These are phyloP conservation scores for Suricata suricatta DNA, from an alignment of 2,113 vertebrate genomes.

Conservation along the genomic window DNA sequence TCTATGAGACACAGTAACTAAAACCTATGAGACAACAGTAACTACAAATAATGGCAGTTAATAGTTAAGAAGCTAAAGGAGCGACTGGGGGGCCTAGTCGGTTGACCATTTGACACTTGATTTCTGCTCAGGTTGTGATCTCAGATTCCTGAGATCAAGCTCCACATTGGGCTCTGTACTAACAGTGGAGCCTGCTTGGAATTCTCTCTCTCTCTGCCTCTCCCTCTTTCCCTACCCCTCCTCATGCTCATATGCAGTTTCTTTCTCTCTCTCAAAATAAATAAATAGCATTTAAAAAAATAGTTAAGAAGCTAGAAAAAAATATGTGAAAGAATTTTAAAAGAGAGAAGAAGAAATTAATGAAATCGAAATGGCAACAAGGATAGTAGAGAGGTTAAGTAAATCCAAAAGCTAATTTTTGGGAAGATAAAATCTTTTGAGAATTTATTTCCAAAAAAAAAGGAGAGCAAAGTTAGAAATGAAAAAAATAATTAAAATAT, in stretches of 20 bases:
- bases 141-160: too few relatives aligned
- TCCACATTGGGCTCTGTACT: too few relatives aligned
- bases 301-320: not conserved
- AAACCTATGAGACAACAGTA: not conserved
- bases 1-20: not conserved
- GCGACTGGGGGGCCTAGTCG: too few relatives aligned
- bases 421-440: not conserved
- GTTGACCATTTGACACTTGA: too few relatives aligned
- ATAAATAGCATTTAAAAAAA: not conserved
- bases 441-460: not conserved
- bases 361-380: not conserved
- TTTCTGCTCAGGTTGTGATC: too few relatives aligned
- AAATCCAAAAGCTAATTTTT: not conserved
- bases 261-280: too few relatives aligned
- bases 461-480: not conserved
- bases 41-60: not conserved
- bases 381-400: not conserved
- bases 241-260: too few relatives aligned
- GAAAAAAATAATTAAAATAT: constrained; percentile 8
- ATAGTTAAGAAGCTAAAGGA: not conserved
- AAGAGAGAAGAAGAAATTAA: not conserved
- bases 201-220: too few relatives aligned
- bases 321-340: not conserved
- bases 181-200: too few relatives aligned
- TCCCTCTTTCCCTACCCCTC: too few relatives aligned